These are phyloP conservation scores for Hydractinia symbiolongicarpus DNA, from an alignment of 30 jellyfish, hydroid and myxozoan species.

Conservation along the genomic window DNA sequence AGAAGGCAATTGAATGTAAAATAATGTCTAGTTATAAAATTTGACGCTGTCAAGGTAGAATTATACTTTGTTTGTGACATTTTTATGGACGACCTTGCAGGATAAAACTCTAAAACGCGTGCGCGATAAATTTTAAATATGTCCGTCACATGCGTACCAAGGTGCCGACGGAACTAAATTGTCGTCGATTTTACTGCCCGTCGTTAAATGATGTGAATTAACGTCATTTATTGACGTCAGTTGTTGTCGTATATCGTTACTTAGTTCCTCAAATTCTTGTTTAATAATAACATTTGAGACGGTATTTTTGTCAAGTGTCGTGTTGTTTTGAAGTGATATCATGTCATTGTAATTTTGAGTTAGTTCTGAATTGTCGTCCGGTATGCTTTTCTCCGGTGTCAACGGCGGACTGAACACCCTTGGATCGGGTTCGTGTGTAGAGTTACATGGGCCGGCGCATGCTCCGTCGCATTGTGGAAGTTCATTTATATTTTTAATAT, in stretches of 20 bases:
- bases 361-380: neutral
- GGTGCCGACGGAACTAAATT: constrained; percentile 13
- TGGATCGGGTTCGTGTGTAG: constrained; percentile 3
- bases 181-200: neutral
- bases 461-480: constrained; percentile 56
- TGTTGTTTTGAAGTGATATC: neutral
- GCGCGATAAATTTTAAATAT: neutral
- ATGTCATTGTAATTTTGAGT: neutral
- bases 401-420: constrained; percentile 27
- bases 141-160: constrained; percentile 9
- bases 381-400: constrained; percentile 18
- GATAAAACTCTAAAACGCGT: too few species aligned
- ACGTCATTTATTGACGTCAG: constrained; percentile 15
- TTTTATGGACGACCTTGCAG: too few species aligned
- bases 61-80: too few species aligned
- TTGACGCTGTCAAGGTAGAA: too few species aligned
- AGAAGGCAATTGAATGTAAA: too few species aligned
- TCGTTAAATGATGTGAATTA: neutral
- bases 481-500: constrained; percentile 4
- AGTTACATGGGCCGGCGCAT: constrained; percentile 58
- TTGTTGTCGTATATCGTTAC: constrained; percentile 30
- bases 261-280: constrained; percentile 37
- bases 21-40: too few species aligned
- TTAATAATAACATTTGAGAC: constrained; percentile 11
- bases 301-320: constrained; percentile 26